Evolutionary conservation across 2,888 invertebrate genomes (phyloP).

Genomic region (Belgica antarctica): DNA sequence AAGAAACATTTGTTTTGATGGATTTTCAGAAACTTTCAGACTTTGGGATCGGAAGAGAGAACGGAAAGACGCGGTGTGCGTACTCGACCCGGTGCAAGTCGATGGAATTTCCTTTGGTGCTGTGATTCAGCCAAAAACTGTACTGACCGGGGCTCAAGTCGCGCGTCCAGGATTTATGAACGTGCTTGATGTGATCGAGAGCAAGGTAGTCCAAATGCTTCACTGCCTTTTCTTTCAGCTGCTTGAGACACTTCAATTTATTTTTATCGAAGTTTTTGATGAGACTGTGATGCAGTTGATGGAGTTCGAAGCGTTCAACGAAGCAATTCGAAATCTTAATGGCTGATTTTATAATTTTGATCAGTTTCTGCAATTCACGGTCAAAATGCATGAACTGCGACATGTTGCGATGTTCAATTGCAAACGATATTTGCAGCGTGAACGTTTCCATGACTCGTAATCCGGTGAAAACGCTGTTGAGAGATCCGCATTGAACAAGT

Average conservation of each 20-base stretch:
- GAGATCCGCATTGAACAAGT: constrained; percentile 49
- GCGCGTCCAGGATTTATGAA: background rate
- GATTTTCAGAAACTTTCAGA: background rate
- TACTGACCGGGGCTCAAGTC: background rate
- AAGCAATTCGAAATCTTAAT: background rate
- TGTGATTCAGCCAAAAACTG: background rate
- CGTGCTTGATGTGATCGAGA: background rate
- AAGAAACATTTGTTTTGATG: constrained; percentile 1
- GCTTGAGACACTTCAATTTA: too few species aligned
- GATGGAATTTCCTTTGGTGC: background rate
- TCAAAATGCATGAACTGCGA: background rate
- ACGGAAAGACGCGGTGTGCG: background rate
- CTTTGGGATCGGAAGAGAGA: background rate
- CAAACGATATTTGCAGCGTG: constrained; percentile 32
- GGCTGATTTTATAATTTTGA: background rate
- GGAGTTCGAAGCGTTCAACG: constrained; percentile 2
- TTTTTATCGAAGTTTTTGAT: background rate
- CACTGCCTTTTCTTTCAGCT: background rate
- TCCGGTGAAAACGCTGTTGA: constrained; percentile 55
- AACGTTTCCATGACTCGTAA: constrained; percentile 61
- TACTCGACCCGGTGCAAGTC: background rate
- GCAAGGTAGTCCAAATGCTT: background rate
- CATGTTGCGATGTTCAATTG: background rate
- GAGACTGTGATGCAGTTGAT: background rate
- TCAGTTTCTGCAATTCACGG: background rate